phyloP scores from a whole-genome alignment of 2,797 vertebrate species.

The Luscinia luscinia region DNA sequence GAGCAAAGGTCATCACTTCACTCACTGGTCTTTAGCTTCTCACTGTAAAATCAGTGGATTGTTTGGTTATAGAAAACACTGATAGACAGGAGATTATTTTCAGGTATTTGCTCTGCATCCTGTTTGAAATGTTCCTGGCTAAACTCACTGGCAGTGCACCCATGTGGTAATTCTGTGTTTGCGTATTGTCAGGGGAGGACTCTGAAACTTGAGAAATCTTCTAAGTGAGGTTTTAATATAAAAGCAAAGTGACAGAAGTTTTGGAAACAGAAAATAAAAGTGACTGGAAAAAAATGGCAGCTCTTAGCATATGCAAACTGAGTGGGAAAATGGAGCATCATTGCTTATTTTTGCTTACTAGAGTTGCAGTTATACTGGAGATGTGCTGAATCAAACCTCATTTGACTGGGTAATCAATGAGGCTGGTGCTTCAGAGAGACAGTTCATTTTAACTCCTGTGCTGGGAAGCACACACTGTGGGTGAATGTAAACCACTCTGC shows the following conservation, averaged over 20 bases:
- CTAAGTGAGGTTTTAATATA: neutral
- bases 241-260: neutral
- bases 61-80: neutral
- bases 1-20: neutral
- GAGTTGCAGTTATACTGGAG: neutral
- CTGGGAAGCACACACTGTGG: neutral
- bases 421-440: neutral
- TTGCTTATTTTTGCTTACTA: neutral
- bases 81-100: neutral
- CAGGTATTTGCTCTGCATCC: neutral
- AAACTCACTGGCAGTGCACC: neutral
- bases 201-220: neutral
- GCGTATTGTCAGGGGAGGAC: neutral
- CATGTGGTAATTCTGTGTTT: neutral
- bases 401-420: neutral
- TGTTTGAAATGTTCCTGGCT: neutral
- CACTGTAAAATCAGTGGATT: rapidly evolving
- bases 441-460: neutral
- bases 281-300: neutral
- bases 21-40: neutral
- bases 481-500: neutral
- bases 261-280: neutral
- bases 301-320: neutral
- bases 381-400: neutral
- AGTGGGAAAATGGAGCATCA: neutral